Evolutionary conservation across 2,113 vertebrate species (phyloP).

Genomic region (Rhodinocichla rosea): DNA sequence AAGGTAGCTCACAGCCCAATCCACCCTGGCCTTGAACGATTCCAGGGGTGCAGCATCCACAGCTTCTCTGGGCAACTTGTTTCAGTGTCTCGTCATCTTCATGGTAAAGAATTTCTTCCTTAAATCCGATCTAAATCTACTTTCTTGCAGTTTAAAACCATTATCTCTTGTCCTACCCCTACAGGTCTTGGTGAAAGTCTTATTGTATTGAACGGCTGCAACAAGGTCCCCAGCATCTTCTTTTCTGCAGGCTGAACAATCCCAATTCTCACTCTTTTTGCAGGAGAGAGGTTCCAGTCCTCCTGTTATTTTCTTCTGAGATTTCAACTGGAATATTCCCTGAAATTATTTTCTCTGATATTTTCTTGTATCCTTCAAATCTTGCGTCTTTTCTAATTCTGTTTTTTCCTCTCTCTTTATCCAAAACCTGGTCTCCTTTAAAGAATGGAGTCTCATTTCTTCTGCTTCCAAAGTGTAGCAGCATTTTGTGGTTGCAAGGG

Average conservation of each 20-base stretch:
- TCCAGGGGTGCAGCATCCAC: background rate
- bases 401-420: background rate
- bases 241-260: background rate
- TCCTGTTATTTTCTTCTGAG: background rate
- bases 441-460: background rate
- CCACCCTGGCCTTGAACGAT: background rate
- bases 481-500: background rate
- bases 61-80: background rate
- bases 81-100: background rate
- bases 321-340: background rate
- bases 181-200: background rate
- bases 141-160: background rate
- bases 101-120: background rate
- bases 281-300: background rate
- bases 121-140: background rate
- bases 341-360: background rate
- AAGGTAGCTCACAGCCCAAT: background rate
- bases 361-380: background rate
- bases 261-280: background rate
- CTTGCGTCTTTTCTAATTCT: background rate
- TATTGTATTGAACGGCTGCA: background rate
- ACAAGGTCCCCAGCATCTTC: background rate
- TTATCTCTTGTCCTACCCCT: background rate
- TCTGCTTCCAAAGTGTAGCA: background rate
- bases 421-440: background rate